Evolutionary conservation across 2,113 vertebrate genomes (phyloP).

Genomic region (Muntiacus muntjak): DNA sequence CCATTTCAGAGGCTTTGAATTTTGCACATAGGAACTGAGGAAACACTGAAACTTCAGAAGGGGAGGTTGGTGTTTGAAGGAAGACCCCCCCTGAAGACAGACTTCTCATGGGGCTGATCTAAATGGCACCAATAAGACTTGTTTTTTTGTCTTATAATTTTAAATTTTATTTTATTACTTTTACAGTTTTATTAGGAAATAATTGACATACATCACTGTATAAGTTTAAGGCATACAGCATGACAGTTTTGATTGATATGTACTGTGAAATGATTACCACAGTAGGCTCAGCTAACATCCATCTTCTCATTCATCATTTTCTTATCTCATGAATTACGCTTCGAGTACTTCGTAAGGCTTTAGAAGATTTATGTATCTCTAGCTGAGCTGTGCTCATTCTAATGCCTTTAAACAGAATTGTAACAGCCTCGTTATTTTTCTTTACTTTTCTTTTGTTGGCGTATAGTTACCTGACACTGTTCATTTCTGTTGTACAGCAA

Average conservation of each 20-base stretch:
- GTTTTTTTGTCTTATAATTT: neutral
- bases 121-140: neutral
- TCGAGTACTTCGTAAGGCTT: neutral
- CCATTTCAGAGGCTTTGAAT: neutral
- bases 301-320: neutral
- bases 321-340: neutral
- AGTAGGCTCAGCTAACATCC: neutral
- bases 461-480: neutral
- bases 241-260: neutral
- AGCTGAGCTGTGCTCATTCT: neutral
- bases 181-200: neutral
- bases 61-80: neutral
- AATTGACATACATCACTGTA: neutral
- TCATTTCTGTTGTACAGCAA: neutral
- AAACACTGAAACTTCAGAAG: neutral
- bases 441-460: neutral
- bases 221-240: neutral
- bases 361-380: neutral
- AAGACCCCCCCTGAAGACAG: neutral
- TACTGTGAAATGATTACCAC: neutral
- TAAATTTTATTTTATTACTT: neutral
- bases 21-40: neutral
- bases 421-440: neutral
- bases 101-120: neutral
- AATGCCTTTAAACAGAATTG: neutral